These are phyloP conservation scores for Melanotus villosus DNA, from an alignment of 2,888 invertebrate species.

Conservation along the genomic window DNA sequence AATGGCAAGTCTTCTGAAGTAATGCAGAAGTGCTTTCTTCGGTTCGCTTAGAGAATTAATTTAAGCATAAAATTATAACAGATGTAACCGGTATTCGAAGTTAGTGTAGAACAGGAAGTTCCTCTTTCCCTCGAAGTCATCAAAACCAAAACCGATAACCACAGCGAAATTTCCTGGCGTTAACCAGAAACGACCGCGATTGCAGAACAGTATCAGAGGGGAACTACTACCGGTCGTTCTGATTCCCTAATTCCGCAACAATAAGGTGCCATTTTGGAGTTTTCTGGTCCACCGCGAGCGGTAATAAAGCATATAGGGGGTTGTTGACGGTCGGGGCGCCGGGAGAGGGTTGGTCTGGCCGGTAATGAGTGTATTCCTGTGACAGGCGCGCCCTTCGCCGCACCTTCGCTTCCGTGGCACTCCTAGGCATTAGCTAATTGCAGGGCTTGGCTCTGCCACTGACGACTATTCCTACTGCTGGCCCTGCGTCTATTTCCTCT, in stretches of 20 bases:
- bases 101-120: too few species aligned
- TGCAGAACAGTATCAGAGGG: neutral
- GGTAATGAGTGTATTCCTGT: constrained; percentile 53
- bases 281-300: constrained; percentile 17
- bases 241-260: constrained; percentile 9
- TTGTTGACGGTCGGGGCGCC: constrained; percentile 38
- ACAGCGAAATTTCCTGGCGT: constrained; percentile 20
- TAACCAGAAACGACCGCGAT: constrained; percentile 1
- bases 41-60: too few species aligned
- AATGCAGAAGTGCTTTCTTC: too few species aligned
- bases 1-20: too few species aligned
- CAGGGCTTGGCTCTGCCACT: constrained; percentile 58
- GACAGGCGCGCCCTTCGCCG: constrained; percentile 48
- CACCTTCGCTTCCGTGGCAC: constrained; percentile 55
- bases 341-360: constrained; percentile 45
- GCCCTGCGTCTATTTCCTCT: constrained; percentile 55
- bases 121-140: constrained; percentile 15
- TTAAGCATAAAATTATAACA: too few species aligned
- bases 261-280: constrained; percentile 16
- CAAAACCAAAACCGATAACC: constrained; percentile 32
- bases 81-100: too few species aligned
- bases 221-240: constrained; percentile 8
- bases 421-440: constrained; percentile 62
- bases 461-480: constrained; percentile 56
- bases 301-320: constrained; percentile 28